phyloP scores from a whole-genome alignment of 2,797 vertebrate genomes.

The Tympanoctomys barrerae region DNA sequence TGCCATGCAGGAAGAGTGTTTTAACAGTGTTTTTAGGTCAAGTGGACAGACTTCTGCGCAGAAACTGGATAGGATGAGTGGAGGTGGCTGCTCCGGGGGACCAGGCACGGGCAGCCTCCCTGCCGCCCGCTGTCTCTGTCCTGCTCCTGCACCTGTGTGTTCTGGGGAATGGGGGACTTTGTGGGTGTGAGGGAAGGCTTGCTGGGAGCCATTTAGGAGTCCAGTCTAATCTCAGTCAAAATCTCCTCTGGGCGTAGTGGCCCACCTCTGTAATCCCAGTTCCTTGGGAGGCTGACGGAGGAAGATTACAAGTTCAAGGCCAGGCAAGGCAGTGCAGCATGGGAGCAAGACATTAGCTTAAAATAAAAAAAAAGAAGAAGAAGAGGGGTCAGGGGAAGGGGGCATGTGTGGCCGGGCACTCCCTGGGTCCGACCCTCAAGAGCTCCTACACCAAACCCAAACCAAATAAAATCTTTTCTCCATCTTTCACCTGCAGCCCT shows the following conservation, averaged over 20 bases:
- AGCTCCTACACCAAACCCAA: not conserved
- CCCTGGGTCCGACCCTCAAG: not conserved
- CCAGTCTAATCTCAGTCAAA: not conserved
- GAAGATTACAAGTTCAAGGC: not conserved
- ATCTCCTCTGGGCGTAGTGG: not conserved
- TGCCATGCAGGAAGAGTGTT: not conserved
- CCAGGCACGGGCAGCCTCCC: rapidly evolving
- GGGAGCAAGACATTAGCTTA: not conserved
- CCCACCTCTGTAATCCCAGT: not conserved
- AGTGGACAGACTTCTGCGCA: not conserved
- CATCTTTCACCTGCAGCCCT: rapidly evolving
- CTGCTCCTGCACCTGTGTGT: not conserved
- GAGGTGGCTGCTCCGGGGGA: not conserved
- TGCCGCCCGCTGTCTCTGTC: not conserved
- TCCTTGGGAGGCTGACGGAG: not conserved
- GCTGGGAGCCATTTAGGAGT: not conserved
- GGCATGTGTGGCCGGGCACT: not conserved
- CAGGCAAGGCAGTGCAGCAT: not conserved
- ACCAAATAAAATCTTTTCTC: not conserved
- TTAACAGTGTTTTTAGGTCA: not conserved
- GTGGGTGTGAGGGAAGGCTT: not conserved
- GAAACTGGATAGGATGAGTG: not conserved
- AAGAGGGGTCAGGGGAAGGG: not conserved
- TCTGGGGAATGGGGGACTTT: too few species aligned
- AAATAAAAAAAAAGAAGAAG: not conserved